Percentiles rank a stretch among this genome's conserved stretches.
These are phyloP conservation scores for Archips xylosteana DNA, from an alignment of 2,888 invertebrate genomes.

Conservation along the genomic window DNA sequence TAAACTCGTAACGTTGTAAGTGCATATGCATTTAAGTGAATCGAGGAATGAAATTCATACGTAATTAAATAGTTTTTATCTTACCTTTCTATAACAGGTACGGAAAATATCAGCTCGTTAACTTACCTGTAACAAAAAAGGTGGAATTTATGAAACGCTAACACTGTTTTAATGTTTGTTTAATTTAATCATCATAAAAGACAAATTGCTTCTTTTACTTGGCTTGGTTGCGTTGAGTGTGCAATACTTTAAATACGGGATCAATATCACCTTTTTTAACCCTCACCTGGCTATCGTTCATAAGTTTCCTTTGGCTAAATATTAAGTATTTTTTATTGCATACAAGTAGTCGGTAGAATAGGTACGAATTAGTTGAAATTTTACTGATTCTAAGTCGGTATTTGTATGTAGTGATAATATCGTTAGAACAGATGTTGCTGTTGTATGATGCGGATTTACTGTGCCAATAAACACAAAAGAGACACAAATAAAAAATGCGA, in stretches of 20 bases:
- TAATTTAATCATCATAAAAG: conserved; percentile 37
- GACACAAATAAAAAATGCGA: too few relatives aligned
- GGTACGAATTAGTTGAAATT: too few relatives aligned
- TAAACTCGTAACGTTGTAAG: neutral
- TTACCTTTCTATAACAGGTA: conserved; percentile 40
- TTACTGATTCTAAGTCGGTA: too few relatives aligned
- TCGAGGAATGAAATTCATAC: conserved; percentile 6
- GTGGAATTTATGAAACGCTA: conserved; percentile 30
- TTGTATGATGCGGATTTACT: too few relatives aligned
- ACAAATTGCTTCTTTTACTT: conserved; percentile 23
- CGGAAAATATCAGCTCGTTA: conserved; percentile 42
- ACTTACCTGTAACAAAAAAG: conserved; percentile 54
- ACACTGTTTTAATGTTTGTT: conserved; percentile 10
- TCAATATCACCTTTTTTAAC: neutral
- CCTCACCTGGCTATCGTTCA: neutral
- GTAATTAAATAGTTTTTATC: conserved; percentile 19
- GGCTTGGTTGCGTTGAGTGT: neutral
- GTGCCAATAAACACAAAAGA: too few relatives aligned
- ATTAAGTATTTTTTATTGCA: too few relatives aligned
- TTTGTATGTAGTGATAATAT: too few relatives aligned
- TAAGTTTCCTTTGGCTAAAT: too few relatives aligned
- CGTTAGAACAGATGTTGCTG: too few relatives aligned
- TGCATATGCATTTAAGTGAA: neutral
- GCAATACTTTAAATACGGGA: neutral
- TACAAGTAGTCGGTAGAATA: too few relatives aligned